A percentile compares a stretch with the other conserved stretches of the same genome.
Evolutionary conservation across 1,140 invertebrate genomes (phyloP).

Genomic region (Aricia agestis): DNA sequence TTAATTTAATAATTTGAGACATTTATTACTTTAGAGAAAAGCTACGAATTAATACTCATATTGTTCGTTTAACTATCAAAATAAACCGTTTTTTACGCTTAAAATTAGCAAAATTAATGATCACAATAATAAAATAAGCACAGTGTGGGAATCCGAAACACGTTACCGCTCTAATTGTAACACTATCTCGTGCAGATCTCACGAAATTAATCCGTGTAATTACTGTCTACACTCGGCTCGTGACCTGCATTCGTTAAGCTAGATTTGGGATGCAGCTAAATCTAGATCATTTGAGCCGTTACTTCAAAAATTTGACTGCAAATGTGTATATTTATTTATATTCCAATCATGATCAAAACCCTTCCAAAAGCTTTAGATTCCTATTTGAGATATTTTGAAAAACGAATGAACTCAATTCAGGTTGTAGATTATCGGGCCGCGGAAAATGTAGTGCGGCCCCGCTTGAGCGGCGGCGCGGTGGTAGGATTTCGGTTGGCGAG

Average conservation of each 20-base stretch:
- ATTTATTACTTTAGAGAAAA: too few relatives aligned
- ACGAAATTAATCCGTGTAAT: background rate
- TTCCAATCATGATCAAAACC: too few relatives aligned
- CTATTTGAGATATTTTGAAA: too few relatives aligned
- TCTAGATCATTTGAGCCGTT: background rate
- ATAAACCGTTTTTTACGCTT: too few relatives aligned
- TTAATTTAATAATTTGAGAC: too few relatives aligned
- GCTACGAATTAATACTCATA: too few relatives aligned
- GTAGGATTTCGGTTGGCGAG: constrained; percentile 70
- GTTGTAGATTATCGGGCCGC: background rate
- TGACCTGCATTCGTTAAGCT: background rate
- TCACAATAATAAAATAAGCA: background rate
- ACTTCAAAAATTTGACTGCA: too few relatives aligned
- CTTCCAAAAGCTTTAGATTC: too few relatives aligned
- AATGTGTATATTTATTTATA: too few relatives aligned
- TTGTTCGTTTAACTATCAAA: too few relatives aligned
- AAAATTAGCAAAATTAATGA: background rate
- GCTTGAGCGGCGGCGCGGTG: constrained; percentile 45
- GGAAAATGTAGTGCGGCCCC: constrained; percentile 34
- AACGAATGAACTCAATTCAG: too few relatives aligned
- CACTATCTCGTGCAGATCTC: background rate
- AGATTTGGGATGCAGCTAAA: background rate
- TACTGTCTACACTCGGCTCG: background rate
- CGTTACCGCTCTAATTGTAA: background rate
- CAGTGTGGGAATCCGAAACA: background rate